Percentiles rank a stretch among this genome's conserved stretches.
These are phyloP conservation scores for Epirrita christyi DNA, from an alignment of 2,888 invertebrate species.

Conservation along the genomic window DNA sequence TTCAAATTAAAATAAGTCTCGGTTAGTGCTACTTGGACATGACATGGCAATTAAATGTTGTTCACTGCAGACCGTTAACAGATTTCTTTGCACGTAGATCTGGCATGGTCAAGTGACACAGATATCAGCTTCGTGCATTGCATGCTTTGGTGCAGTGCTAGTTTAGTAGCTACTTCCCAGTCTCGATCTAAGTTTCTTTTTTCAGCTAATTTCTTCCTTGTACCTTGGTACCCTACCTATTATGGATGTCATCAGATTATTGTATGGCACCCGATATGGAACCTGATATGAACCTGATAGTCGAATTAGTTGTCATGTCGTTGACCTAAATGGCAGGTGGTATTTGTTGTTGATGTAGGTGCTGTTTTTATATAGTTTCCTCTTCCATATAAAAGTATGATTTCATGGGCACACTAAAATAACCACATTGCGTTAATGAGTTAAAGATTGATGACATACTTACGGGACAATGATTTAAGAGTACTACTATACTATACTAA, in stretches of 20 bases:
- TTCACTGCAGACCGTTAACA: conserved; percentile 39
- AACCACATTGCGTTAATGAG: too few relatives aligned
- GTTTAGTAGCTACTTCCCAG: conserved; percentile 22
- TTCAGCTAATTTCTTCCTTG: conserved; percentile 18
- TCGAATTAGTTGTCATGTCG: conserved; percentile 33
- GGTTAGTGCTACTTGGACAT: conserved; percentile 28
- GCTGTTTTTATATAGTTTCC: conserved; percentile 16
- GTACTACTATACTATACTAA: too few relatives aligned
- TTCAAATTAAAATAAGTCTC: conserved; percentile 22
- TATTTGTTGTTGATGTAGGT: conserved; percentile 23
- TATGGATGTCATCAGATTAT: conserved; percentile 27
- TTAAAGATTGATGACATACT: too few relatives aligned
- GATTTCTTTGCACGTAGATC: conserved; percentile 40
- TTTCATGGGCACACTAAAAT: neutral
- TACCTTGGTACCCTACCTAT: neutral
- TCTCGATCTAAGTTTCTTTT: conserved; percentile 20
- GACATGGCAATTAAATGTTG: conserved; percentile 39
- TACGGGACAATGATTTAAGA: too few relatives aligned
- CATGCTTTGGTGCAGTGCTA: conserved; percentile 26
- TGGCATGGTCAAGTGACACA: conserved; percentile 42
- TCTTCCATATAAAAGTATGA: neutral
- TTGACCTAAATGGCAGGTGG: conserved; percentile 36
- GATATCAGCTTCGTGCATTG: conserved; percentile 32
- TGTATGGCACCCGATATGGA: conserved; percentile 18
- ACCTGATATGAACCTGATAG: conserved; percentile 26